Evolutionary conservation across 2,113 vertebrate genomes (phyloP), one percentile per base, ranked within the genome.

Genomic region (Hippoglossus stenolepis): DNA sequence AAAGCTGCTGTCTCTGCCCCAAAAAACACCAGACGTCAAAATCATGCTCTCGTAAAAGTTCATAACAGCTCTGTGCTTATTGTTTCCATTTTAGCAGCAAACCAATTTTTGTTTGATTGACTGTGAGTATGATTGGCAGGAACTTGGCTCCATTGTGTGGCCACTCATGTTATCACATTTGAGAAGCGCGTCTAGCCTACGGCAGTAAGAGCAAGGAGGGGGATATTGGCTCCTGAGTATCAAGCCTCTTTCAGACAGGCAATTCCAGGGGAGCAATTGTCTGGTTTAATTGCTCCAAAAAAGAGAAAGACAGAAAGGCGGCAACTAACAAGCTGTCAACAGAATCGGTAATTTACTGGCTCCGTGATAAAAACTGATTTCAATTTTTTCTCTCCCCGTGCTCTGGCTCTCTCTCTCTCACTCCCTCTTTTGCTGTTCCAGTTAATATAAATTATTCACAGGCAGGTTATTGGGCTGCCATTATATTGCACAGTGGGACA

Each of bases 241-340:
- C 57, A 18, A 72, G 79, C 81, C 87, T 82, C 70, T 87, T 80
- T 77, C 83, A 89, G 82, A 85, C 88, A 83, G 80, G 74, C 89
- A 83, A 89, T 91, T 91, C 83, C 83, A 77, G 75, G 86, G 89
- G 85, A 89, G 88, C 79, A 83, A 82, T 90, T 93, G 89, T 93
- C 87, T 90, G 79, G 79, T 86, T 86, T 94, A 92, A 94, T 94
- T 94, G 93, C 92, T 90, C 85, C 87, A 86, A 87, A 93, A 87
- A 5, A 31, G 6, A 90, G 82, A 87, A 88, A 83, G 84, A 85
- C 67, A 17, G 80, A 78, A 78, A 93, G 82, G 88, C 83, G 70
- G 84, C 79, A 89, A 90, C 90, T 93, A 94, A 92, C 93, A 93
- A 94, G 92, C 91, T 93, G 92, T 89, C 92, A 85, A 70, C 83